Base-by-base conservation (phyloP, 2,888 invertebrate species). In the Amphiduros pacificus region DNA sequence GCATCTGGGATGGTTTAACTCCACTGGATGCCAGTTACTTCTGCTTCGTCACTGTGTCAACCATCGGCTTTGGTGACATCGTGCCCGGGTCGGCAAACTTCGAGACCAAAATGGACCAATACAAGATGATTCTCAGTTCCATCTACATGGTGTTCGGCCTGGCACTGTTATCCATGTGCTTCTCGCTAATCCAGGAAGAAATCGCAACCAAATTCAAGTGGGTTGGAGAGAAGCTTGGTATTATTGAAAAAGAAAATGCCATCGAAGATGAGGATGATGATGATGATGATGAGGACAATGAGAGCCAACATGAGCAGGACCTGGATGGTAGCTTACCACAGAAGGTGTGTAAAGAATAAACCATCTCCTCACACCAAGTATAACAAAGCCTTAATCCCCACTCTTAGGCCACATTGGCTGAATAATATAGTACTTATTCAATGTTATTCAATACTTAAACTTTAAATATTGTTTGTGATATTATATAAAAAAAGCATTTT, bases 141-240 rank as follows among this genome's bases (percentile, higher is more conserved):
- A 61, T 81, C 49, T 82, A 82, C 69, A 75, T 79, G 49, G 66
- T 80, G 26, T 79, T 82, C 62, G 82, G 82, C 6, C 80, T 82
- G 78, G 82, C 82, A n/a, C 80, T 82, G 60, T 65, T 82, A 60
- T 81, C 82, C 29, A 82, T 82, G 82, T 82, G 82, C 61, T 81
- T 82, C 68, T 72, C 78, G 3, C 74, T 82, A 31, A 82, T 82
- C 73, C 82, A 82, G 63, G 82, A 82, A 53, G 81, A 82, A 66
- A 79, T 82, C 58, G 73, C 77, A n/a, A 74, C 78, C 27, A 82
- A 82, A 64, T 77, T 79, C 61, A 69, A 73, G 49, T 82, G 80
- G 81, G 65, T 82, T 56, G 79, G 77, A 9, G 69, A 74, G 64
- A 81, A 81, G 68, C 56, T 82, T 14, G 81, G 81, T 27, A 71